A percentile compares a stretch with the other conserved stretches of the same genome.
Conservation (phyloP, 64 coral and sea anemone genomes). For the Acropora tenuis region DNA sequence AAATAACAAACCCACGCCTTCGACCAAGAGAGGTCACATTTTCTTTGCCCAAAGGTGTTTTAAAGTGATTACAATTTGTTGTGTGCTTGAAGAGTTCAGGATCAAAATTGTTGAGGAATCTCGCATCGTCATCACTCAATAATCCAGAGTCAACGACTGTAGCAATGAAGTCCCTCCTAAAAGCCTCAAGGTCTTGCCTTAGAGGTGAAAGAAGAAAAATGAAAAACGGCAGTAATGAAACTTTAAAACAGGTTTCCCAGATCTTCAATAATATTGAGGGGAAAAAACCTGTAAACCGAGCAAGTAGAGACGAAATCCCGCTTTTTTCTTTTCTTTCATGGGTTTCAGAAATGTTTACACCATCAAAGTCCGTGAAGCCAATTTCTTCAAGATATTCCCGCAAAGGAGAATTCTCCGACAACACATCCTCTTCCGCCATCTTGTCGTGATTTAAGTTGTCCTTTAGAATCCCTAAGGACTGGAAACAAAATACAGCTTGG, state of each 20-base stretch:
- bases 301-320: neutral
- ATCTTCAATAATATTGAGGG: neutral
- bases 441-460: neutral
- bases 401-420: slow-evolving; percentile 88
- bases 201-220: neutral
- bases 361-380: slow-evolving; percentile 85
- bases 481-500: neutral
- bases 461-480: neutral
- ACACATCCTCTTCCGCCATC: slow-evolving; percentile 75
- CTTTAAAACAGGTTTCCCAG: neutral
- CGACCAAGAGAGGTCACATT: neutral
- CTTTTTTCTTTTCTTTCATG: slow-evolving; percentile 7
- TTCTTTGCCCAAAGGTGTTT: no score
- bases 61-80: neutral
- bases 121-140: slow-evolving; percentile 73
- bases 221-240: neutral
- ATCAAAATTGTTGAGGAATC: slow-evolving; percentile 79
- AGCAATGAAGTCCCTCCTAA: slow-evolving; percentile 50
- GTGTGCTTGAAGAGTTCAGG: slow-evolving; percentile 47
- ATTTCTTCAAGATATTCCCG: slow-evolving; percentile 78
- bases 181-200: slow-evolving; percentile 7
- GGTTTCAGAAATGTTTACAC: neutral
- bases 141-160: slow-evolving; percentile 55
- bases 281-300: neutral
- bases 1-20: neutral